phyloP scores from a whole-genome alignment of 64 coral and sea anemone genomes.

The Orbicella faveolata region DNA sequence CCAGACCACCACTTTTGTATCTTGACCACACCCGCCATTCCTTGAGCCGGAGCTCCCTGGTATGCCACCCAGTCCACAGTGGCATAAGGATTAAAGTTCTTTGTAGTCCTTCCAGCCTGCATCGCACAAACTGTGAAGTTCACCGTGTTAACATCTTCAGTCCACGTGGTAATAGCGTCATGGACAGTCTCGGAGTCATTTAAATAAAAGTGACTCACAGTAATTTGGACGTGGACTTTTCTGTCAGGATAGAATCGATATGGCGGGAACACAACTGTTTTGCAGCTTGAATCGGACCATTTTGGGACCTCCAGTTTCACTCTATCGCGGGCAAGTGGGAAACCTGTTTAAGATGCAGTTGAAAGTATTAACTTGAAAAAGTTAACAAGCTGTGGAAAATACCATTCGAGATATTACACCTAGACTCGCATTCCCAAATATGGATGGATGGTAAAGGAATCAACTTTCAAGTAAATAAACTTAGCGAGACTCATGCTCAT shows the following conservation, averaged over 20 bases:
- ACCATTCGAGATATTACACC: too few species aligned
- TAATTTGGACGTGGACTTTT: conserved; percentile 38
- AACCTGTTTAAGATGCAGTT: conserved; percentile 18
- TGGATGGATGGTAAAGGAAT: too few species aligned
- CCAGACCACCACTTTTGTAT: conserved; percentile 62
- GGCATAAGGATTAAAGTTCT: conserved; percentile 24
- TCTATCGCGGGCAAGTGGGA: conserved; percentile 32
- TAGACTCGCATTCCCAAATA: too few species aligned
- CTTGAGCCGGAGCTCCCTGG: conserved; percentile 36
- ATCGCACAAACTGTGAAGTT: conserved; percentile 66
- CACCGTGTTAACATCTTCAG: conserved; percentile 10
- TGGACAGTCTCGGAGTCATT: conserved; percentile 43
- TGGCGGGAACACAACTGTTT: conserved; percentile 21
- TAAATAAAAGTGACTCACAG: conserved; percentile 45
- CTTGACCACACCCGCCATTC: conserved; percentile 44
- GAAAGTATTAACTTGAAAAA: too few species aligned
- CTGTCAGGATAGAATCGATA: conserved; percentile 22
- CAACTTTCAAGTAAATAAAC: too few species aligned
- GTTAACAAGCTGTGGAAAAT: too few species aligned
- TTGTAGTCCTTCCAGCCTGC: conserved; percentile 55
- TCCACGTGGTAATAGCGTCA: conserved; percentile 42
- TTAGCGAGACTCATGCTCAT: too few species aligned
- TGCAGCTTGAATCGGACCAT: conserved; percentile 49
- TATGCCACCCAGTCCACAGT: conserved; percentile 47
- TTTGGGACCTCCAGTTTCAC: conserved; percentile 20